Evolutionary conservation across 2,113 vertebrate species (phyloP).

Genomic region (Elaphurus davidianus): DNA sequence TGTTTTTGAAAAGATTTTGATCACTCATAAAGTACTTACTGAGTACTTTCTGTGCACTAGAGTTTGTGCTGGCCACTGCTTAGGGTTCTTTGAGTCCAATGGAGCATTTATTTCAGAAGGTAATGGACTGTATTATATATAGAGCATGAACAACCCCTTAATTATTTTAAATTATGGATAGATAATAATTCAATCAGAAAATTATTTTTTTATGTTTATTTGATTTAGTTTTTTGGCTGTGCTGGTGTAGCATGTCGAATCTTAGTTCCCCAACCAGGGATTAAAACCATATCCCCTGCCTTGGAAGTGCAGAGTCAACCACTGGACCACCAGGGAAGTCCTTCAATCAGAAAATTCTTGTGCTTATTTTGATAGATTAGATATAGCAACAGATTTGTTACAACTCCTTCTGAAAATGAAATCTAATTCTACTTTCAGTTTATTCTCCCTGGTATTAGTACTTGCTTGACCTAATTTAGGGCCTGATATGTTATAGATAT

Average conservation of each 20-base stretch:
- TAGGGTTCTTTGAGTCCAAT: background rate
- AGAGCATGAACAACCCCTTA: background rate
- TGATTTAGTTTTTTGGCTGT: background rate
- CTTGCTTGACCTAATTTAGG: background rate
- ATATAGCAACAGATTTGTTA: background rate
- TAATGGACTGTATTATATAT: rapidly evolving
- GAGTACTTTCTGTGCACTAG: background rate
- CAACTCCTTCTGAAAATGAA: background rate
- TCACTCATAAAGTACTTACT: background rate
- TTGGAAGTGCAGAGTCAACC: background rate
- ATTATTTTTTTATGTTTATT: background rate
- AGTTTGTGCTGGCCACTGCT: background rate
- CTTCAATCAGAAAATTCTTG: background rate
- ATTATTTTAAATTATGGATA: background rate
- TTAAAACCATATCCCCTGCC: background rate
- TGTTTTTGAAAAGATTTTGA: background rate
- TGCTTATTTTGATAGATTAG: background rate
- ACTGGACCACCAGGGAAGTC: background rate
- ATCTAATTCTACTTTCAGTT: background rate
- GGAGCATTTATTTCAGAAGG: background rate
- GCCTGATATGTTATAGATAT: background rate
- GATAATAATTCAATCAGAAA: background rate
- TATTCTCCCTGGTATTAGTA: background rate
- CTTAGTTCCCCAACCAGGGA: background rate
- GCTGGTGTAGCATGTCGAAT: background rate